Conservation (phyloP, 2,888 invertebrate genomes). For the Diadegma fenestrale region DNA sequence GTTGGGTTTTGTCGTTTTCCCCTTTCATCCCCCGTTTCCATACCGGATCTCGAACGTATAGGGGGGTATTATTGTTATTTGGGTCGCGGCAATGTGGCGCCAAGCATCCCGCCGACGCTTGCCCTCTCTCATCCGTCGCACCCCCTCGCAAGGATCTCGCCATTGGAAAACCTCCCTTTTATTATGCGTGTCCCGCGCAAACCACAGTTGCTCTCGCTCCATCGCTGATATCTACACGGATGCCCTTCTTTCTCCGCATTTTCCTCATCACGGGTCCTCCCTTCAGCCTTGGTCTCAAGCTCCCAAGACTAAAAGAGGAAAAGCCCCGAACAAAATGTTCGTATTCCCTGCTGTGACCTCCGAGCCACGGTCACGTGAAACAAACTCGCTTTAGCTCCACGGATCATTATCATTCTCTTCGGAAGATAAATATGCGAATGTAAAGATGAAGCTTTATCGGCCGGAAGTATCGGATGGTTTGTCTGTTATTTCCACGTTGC, state of each 20-base stretch:
- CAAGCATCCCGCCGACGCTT: slow-evolving; percentile 77
- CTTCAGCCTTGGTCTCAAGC: not conserved
- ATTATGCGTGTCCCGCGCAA: slow-evolving; percentile 63
- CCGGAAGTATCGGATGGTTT: not conserved
- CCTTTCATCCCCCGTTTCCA: slow-evolving; percentile 27
- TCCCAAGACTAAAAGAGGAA: slow-evolving; percentile 23
- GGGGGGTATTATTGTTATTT: slow-evolving; percentile 79
- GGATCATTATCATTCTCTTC: not conserved
- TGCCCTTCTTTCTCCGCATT: slow-evolving; percentile 1
- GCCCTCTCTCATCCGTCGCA: slow-evolving; percentile 42
- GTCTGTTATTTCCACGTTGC: not conserved
- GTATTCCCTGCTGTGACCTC: not conserved
- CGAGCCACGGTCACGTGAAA: not conserved
- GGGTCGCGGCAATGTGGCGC: slow-evolving; percentile 82
- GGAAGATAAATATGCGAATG: not conserved
- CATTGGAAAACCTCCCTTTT: slow-evolving; percentile 51
- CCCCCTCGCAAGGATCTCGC: slow-evolving; percentile 26
- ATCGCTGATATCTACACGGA: slow-evolving; percentile 33
- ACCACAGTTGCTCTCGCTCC: slow-evolving; percentile 39
- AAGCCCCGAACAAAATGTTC: slow-evolving; percentile 3
- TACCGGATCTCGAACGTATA: slow-evolving; percentile 52
- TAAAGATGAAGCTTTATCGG: not conserved
- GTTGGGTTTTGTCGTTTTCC: slow-evolving; percentile 59
- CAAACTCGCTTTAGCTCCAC: not conserved
- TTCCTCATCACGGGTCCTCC: not conserved